Evolutionary conservation across 2,797 vertebrate species (phyloP).

Genomic region (Lithobates pipiens): DNA sequence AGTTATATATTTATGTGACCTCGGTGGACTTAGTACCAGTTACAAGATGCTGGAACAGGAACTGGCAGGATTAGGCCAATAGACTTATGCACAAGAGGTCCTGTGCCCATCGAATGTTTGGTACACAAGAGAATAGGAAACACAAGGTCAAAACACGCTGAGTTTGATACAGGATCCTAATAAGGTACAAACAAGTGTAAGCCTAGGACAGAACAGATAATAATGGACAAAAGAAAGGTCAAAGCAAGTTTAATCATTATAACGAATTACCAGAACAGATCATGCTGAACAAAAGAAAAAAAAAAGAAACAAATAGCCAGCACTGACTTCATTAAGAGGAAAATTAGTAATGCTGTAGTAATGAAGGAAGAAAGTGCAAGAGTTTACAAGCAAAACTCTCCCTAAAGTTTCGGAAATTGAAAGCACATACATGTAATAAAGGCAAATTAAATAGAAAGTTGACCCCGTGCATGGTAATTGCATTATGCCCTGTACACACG

Average conservation of each 20-base stretch:
- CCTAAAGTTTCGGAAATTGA: no score
- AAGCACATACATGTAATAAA: no score
- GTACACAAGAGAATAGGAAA: background rate
- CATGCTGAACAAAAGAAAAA: background rate
- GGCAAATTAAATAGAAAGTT: no score
- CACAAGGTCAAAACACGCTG: background rate
- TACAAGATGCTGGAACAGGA: slow-evolving; percentile 22
- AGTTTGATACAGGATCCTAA: background rate
- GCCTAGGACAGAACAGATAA: background rate
- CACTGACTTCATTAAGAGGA: background rate
- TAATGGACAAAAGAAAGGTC: no score
- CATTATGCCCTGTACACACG: no score
- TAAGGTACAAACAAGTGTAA: background rate
- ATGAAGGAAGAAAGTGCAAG: no score
- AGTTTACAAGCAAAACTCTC: no score
- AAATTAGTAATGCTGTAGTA: background rate
- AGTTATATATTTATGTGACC: background rate
- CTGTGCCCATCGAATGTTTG: background rate
- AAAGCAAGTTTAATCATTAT: background rate
- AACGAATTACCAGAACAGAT: background rate
- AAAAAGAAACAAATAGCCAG: no score
- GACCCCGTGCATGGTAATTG: no score
- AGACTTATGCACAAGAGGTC: background rate
- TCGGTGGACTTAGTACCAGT: background rate
- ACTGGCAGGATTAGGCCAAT: background rate